Evolutionary conservation across 2,797 vertebrate genomes (phyloP).

Genomic region (Diceros bicornis): DNA sequence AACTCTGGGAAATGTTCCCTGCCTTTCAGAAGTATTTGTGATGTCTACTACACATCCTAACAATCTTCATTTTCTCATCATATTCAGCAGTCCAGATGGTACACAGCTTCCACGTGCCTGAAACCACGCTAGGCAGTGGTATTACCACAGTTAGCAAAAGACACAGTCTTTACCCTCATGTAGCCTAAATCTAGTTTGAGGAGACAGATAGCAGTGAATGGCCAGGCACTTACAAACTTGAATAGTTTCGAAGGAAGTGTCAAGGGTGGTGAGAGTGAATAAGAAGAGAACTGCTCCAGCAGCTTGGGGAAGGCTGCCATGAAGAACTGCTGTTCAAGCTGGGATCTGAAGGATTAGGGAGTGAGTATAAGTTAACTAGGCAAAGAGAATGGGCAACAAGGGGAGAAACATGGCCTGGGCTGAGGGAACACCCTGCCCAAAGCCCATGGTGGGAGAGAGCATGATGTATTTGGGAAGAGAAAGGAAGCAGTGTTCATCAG

Average conservation of each 20-base stretch:
- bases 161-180: background rate
- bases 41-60: background rate
- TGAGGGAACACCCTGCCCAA: background rate
- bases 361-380: too few relatives aligned
- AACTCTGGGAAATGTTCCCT: background rate
- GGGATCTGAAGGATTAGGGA: background rate
- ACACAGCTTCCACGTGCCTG: background rate
- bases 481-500: background rate
- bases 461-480: fast-evolving
- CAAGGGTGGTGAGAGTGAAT: background rate
- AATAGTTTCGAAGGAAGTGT: background rate
- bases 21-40: background rate
- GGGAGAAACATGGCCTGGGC: background rate
- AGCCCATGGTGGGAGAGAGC: fast-evolving
- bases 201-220: background rate
- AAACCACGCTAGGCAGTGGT: background rate
- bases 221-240: background rate
- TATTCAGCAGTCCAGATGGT: background rate
- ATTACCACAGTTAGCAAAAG: background rate
- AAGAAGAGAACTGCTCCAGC: too few relatives aligned
- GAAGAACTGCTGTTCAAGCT: background rate
- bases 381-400: background rate
- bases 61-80: background rate
- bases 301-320: background rate
- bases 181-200: background rate